phyloP scores from a whole-genome alignment of 2,888 invertebrate genomes.

The Noctua fimbriata region DNA sequence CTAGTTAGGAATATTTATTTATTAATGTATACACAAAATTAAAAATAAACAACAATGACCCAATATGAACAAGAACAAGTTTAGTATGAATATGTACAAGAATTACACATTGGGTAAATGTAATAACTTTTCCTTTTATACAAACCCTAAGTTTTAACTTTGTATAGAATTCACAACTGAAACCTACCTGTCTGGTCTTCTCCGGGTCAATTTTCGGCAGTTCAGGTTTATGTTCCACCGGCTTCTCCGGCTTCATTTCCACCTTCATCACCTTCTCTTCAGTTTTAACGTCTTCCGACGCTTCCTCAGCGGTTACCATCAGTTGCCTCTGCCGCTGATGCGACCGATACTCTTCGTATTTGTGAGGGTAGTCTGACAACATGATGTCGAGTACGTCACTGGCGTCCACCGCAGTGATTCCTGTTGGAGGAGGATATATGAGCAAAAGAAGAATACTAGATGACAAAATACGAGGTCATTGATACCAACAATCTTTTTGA shows the following conservation, averaged over 20 bases:
- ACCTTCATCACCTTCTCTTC: constrained; percentile 77
- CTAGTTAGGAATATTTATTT: no score
- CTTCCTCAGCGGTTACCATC: constrained; percentile 65
- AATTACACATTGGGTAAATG: no score
- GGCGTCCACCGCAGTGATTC: constrained; percentile 97
- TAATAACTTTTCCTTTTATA: neutral
- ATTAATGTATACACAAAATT: no score
- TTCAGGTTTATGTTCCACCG: constrained; percentile 78
- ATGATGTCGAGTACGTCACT: constrained; percentile 98
- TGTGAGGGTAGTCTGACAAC: constrained; percentile 98
- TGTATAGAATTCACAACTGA: neutral
- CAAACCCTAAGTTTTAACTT: neutral
- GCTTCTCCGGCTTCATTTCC: constrained; percentile 78
- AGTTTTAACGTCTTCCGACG: constrained; percentile 71
- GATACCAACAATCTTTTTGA: neutral
- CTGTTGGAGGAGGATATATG: constrained; percentile 74
- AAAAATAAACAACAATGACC: no score
- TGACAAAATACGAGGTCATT: neutral
- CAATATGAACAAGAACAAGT: no score
- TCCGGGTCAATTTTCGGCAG: constrained; percentile 84
- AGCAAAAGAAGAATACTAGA: neutral
- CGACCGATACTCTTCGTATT: constrained; percentile 97
- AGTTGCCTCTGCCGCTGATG: constrained; percentile 91
- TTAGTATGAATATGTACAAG: no score
- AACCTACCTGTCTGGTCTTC: constrained; percentile 83